Conservation (phyloP, 2,113 vertebrate genomes). For the Sarotherodon lohbergeri region DNA sequence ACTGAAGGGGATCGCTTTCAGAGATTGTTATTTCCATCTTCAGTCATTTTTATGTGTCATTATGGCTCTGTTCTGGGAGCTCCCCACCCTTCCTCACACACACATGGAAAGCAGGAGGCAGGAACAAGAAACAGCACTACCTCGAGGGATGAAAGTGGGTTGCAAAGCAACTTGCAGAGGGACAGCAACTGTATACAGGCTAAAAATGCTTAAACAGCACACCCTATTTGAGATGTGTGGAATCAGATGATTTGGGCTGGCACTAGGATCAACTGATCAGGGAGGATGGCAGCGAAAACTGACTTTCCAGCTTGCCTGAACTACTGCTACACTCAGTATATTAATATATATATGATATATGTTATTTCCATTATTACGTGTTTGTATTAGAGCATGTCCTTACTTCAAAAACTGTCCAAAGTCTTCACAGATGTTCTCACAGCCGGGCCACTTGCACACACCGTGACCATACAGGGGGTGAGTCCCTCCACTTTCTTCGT, state of each 20-base stretch:
- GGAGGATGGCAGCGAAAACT: not conserved
- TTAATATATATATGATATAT: not conserved
- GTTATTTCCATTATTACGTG: not conserved
- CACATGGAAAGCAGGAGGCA: not conserved
- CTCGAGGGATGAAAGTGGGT: not conserved
- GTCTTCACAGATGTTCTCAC: conserved; percentile 98
- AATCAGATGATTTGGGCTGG: not conserved
- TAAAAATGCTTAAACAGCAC: not conserved
- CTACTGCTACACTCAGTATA: not conserved
- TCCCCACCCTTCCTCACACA: not conserved
- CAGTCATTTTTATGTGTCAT: not conserved
- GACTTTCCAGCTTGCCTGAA: not conserved
- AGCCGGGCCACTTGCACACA: conserved; percentile 99
- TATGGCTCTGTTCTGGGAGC: not conserved
- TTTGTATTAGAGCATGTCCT: conserved; percentile 48
- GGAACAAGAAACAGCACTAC: not conserved
- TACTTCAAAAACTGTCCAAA: conserved; percentile 99
- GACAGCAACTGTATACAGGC: not conserved
- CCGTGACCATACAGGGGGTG: conserved; percentile 98
- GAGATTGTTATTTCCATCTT: not conserved
- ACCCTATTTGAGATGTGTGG: not conserved
- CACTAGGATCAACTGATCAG: not conserved
- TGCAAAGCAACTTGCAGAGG: not conserved
- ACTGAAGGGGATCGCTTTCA: not conserved
- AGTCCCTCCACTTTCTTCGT: conserved; percentile 91